phyloP scores from a whole-genome alignment of 2,797 vertebrate genomes.

The Intellagama lesueurii region DNA sequence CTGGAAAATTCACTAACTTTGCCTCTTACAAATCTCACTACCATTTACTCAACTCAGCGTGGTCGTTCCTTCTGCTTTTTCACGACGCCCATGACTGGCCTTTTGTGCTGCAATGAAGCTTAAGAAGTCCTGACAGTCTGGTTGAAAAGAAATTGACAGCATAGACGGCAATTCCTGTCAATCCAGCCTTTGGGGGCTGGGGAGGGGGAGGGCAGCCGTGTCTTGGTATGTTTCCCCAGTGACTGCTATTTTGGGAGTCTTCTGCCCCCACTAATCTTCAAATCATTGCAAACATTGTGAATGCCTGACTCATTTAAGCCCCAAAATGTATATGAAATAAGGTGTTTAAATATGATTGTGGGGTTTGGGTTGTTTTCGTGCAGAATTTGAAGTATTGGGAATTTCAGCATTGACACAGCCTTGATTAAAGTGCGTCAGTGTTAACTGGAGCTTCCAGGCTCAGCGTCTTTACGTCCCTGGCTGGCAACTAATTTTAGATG shows the following conservation, averaged over 20 bases:
- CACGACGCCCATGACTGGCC: no score
- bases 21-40: background rate
- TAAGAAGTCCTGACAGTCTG: background rate
- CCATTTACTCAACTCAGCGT: background rate
- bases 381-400: background rate
- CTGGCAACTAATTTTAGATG: slow-evolving; percentile 20
- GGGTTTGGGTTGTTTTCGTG: background rate
- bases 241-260: background rate
- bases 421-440: background rate
- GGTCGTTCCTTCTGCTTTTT: background rate
- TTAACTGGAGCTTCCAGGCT: background rate
- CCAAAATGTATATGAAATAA: background rate
- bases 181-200: no score
- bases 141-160: background rate
- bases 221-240: background rate
- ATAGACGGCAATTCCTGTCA: background rate
- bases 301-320: background rate
- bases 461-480: background rate
- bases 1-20: background rate
- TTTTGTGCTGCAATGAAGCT: background rate
- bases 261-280: background rate
- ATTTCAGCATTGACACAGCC: background rate
- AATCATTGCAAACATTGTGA: background rate
- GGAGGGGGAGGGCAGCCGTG: background rate
- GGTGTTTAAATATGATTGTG: background rate